Conservation (phyloP, 2,113 vertebrate species). For the Aphyosemion australe region DNA sequence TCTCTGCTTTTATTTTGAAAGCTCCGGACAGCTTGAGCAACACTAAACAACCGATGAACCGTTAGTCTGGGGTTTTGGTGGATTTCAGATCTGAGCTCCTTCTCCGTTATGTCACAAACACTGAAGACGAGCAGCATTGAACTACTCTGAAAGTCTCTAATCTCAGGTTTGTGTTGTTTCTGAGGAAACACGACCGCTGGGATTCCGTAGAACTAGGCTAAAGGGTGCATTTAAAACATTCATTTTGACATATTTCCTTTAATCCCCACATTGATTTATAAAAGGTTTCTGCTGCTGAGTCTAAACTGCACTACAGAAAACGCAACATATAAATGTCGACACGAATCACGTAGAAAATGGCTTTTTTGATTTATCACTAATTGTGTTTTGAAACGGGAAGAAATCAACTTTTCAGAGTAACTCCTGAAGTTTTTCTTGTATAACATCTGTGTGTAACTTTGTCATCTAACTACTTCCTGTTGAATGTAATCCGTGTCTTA, state of each 20-base stretch:
- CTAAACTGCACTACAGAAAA: not conserved
- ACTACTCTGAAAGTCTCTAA: too few species aligned
- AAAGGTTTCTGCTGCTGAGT: not conserved
- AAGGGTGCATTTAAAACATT: too few species aligned
- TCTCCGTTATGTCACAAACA: not conserved
- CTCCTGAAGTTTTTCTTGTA: not conserved
- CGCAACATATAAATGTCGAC: not conserved
- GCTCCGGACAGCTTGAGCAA: not conserved
- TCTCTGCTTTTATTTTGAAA: not conserved
- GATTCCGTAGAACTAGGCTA: not conserved
- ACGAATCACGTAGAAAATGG: too few species aligned
- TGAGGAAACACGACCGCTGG: not conserved
- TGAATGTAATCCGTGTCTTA: conserved; percentile 1
- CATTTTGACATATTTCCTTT: too few species aligned
- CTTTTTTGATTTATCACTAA: not conserved
- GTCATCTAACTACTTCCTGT: conserved; percentile 4
- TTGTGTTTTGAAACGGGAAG: too few species aligned
- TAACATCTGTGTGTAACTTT: not conserved
- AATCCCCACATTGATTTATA: not conserved
- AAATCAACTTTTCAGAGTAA: not conserved
- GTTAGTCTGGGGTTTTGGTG: not conserved
- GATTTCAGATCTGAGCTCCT: not conserved
- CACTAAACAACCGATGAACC: not conserved
- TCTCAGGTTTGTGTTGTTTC: too few species aligned
- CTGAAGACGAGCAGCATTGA: too few species aligned